Base-by-base conservation (phyloP, 53 echinoderm and acorn worm species). In the Paelopatides confundens region DNA sequence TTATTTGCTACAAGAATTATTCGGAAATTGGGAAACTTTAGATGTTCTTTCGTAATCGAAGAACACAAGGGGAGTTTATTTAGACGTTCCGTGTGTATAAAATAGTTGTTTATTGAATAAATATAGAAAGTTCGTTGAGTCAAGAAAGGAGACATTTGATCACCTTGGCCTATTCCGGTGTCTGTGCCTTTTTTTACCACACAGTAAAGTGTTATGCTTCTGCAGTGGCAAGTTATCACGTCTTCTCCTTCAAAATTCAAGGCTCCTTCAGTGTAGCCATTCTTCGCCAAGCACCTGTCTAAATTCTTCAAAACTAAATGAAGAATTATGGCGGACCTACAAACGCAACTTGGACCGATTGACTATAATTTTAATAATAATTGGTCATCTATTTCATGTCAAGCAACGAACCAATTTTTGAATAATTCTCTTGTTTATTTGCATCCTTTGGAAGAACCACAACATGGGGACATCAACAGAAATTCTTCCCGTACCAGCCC, bases 321-420 rank as follows among this genome's bases (percentile, higher is more conserved):
- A 79, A 79, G 79, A 53, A 79, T 79, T 29, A 83, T 83, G 84
- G 84, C 84, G 65, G 84, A 83, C 35, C 35, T 83, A 26, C 84
- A 83, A 36, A 83, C 84, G 36, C 84, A 63, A 27, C 36, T 83
- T 28, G 84, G 84, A n/a, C 84, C 84, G 37, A 64, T 83, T 28
- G 84, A 83, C 30, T 83, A 83, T 36, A 83, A 83, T 65, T 83
- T 83, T 23, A 83, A 83, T 43, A 83, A 83, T 30, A 83, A 83
- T 65, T 83, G 84, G 84, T 64, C 84, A 13, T 39, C 84, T 5
- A 35, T 83, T 37, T 83, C 84, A 36, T 37, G 84, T 17, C 84
- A 83, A 65, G 65, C 84, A 27, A 83, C 84, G 27, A 83, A 83
- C 84, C 63, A 65, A 35, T 64, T 83, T 36, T 63, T 83, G 63